Evolutionary conservation across 2,113 vertebrate species (phyloP).

Genomic region (Eira barbara): DNA sequence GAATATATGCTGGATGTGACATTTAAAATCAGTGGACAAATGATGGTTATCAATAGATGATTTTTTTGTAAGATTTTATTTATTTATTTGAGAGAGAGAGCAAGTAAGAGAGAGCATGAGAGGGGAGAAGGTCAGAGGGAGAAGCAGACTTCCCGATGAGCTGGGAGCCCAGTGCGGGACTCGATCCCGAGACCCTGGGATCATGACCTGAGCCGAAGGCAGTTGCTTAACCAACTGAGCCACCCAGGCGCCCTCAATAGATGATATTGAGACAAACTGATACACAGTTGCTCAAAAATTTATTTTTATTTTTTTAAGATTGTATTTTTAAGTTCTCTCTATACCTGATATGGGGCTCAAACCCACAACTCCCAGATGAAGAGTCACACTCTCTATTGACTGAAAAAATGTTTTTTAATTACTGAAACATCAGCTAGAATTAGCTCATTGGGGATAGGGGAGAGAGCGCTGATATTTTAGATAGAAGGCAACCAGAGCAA

Average conservation of each 20-base stretch:
- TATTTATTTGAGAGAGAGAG: too few relatives aligned
- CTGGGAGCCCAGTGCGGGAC: too few relatives aligned
- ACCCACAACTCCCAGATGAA: not conserved
- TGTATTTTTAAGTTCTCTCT: not conserved
- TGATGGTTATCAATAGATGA: not conserved
- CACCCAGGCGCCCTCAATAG: too few relatives aligned
- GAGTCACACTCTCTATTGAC: not conserved
- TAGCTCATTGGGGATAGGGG: not conserved
- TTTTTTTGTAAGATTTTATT: too few relatives aligned
- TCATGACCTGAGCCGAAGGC: too few relatives aligned
- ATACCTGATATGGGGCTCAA: not conserved
- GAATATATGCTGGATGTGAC: not conserved
- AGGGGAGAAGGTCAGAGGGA: too few relatives aligned
- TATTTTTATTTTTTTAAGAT: not conserved
- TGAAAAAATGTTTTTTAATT: not conserved
- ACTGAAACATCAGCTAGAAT: not conserved
- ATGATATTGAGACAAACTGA: not conserved
- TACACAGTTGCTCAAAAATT: not conserved
- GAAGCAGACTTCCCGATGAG: too few relatives aligned
- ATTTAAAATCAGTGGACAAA: not conserved
- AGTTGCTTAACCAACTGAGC: too few relatives aligned
- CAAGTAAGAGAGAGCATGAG: too few relatives aligned
- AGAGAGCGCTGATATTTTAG: not conserved
- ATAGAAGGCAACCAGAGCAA: not conserved
- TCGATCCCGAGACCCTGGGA: too few relatives aligned